phyloP scores from a whole-genome alignment of 1,140 invertebrate genomes.

The Diachasma alloeum region DNA sequence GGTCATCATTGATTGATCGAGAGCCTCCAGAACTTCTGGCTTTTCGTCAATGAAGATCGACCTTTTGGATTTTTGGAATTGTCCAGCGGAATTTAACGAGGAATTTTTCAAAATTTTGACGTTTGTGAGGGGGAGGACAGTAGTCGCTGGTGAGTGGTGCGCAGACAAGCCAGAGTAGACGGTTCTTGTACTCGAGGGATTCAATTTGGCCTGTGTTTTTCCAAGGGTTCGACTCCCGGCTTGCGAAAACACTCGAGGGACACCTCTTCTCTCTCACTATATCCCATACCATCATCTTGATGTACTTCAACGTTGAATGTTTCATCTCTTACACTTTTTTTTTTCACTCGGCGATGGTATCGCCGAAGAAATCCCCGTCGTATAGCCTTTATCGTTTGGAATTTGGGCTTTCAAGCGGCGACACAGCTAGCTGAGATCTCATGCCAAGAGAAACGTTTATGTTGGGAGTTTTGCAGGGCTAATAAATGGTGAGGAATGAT shows the following conservation, averaged over 20 bases:
- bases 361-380: conserved; percentile 14
- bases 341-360: background rate
- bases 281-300: conserved; percentile 48
- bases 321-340: background rate
- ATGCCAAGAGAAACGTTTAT: conserved; percentile 36
- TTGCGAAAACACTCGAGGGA: conserved; percentile 65
- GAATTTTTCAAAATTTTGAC: background rate
- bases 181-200: conserved; percentile 59
- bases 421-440: background rate
- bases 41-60: no score
- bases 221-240: conserved; percentile 65
- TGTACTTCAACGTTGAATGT: conserved; percentile 22
- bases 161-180: conserved; percentile 45
- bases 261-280: conserved; percentile 47
- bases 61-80: no score
- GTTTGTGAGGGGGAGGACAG: background rate
- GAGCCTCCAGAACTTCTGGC: no score
- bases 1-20: no score
- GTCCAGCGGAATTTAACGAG: background rate
- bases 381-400: background rate
- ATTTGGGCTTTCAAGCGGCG: conserved; percentile 3
- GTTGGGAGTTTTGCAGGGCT: conserved; percentile 10
- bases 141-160: background rate
- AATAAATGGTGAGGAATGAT: conserved; percentile 10
- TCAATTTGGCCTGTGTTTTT: conserved; percentile 67